A percentile compares a stretch with the other conserved stretches of the same genome.
phyloP scores from a whole-genome alignment of 2,797 vertebrate genomes.

The Pseudotriccus pelzelni region DNA sequence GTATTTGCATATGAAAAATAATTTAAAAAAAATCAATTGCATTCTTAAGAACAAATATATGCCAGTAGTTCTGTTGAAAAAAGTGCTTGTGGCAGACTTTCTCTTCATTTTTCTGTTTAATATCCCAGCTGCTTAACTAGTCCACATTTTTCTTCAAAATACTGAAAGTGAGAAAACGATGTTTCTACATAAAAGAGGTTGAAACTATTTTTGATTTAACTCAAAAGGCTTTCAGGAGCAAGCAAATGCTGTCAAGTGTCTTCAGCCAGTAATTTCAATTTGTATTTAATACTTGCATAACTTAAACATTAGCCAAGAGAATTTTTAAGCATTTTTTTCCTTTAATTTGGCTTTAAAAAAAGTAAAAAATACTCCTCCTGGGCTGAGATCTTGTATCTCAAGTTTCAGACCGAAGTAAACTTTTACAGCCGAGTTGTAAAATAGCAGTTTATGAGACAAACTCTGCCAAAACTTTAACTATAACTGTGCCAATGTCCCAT shows the following conservation, averaged over 20 bases:
- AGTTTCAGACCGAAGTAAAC: constrained; percentile 75
- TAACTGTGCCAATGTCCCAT: constrained; percentile 67
- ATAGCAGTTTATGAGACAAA: constrained; percentile 73
- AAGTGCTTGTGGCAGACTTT: neutral
- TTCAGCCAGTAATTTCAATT: constrained; percentile 66
- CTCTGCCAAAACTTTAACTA: constrained; percentile 74
- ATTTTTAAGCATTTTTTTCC: constrained; percentile 63
- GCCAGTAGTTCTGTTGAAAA: neutral
- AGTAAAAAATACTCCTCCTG: constrained; percentile 58
- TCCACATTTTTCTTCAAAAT: neutral
- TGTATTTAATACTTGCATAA: constrained; percentile 68
- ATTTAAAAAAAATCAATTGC: neutral
- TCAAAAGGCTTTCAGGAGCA: constrained; percentile 24
- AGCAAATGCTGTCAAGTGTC: constrained; percentile 27
- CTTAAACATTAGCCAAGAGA: constrained; percentile 67
- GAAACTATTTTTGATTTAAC: constrained; percentile 55
- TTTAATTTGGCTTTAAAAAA: constrained; percentile 50
- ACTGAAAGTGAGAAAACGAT: neutral
- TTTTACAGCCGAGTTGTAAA: constrained; percentile 76
- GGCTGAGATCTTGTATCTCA: constrained; percentile 71
- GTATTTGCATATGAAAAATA: constrained; percentile 50
- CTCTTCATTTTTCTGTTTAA: neutral
- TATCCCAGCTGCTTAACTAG: constrained; percentile 8
- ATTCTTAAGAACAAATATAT: neutral
- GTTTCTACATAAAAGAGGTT: constrained; percentile 45